A percentile compares a stretch with the other conserved stretches of the same genome.
Evolutionary conservation across 2,113 vertebrate species (phyloP).

Genomic region (Dipodomys ordii): DNA sequence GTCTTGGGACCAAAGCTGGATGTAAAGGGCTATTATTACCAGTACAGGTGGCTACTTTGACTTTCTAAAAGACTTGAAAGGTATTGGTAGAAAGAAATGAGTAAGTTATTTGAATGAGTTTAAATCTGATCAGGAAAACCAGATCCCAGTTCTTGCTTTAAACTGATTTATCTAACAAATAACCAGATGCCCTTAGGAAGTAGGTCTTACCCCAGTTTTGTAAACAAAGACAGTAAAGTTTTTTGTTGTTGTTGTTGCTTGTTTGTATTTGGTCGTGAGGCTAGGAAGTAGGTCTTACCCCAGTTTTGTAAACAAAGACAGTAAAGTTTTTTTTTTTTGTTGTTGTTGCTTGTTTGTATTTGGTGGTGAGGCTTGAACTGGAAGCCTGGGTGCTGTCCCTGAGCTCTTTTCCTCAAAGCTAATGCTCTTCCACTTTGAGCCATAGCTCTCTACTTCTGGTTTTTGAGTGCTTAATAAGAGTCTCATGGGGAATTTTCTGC

Average conservation of each 20-base stretch:
- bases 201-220: constrained; percentile 1
- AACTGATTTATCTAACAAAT: constrained; percentile 47
- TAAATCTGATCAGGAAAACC: constrained; percentile 63
- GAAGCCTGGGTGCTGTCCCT: too few relatives aligned
- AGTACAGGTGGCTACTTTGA: neutral
- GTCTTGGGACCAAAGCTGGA: neutral
- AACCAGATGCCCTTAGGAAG: constrained; percentile 10
- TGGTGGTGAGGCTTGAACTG: too few relatives aligned
- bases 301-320: constrained; percentile 25
- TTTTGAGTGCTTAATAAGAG: too few relatives aligned
- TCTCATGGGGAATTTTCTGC: too few relatives aligned
- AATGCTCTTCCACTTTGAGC: too few relatives aligned
- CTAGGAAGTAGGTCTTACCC: neutral
- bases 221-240: neutral
- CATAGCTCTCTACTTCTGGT: too few relatives aligned
- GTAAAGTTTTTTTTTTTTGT: neutral
- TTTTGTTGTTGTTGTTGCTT: too few relatives aligned
- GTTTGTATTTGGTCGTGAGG: too few relatives aligned
- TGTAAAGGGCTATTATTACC: constrained; percentile 22
- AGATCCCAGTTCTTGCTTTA: constrained; percentile 54
- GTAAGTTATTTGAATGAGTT: constrained; percentile 55
- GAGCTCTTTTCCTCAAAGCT: too few relatives aligned
- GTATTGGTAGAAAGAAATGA: constrained; percentile 40
- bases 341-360: too few relatives aligned
- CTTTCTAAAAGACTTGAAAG: constrained; percentile 40